Evolutionary conservation across 2,113 vertebrate species (phyloP).

Genomic region (Willisornis vidua): DNA sequence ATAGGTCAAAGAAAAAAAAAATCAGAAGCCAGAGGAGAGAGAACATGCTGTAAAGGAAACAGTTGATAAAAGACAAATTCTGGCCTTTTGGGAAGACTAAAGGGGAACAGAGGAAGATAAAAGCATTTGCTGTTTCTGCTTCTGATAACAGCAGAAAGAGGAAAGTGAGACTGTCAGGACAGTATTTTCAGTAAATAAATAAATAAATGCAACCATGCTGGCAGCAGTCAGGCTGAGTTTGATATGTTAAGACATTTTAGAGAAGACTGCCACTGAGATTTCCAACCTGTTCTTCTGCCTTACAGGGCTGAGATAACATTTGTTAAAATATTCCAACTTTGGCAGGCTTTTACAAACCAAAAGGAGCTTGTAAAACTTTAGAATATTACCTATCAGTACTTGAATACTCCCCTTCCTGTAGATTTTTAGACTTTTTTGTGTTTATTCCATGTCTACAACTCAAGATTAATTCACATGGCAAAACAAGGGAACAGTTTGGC

Average conservation of each 20-base stretch:
- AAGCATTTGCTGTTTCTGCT: background rate
- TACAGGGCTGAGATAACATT: background rate
- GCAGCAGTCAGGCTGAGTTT: background rate
- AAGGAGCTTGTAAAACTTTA: background rate
- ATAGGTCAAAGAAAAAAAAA: background rate
- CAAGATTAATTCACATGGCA: background rate
- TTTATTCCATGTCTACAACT: background rate
- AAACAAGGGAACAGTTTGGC: background rate
- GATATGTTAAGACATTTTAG: background rate
- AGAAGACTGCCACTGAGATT: background rate
- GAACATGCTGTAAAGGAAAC: background rate
- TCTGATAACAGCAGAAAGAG: background rate
- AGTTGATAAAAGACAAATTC: background rate
- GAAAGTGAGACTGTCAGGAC: background rate
- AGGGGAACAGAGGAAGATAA: background rate
- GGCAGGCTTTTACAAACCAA: background rate
- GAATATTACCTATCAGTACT: background rate
- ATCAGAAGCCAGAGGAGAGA: background rate
- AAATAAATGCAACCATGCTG: background rate
- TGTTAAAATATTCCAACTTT: background rate
- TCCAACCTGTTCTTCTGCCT: background rate
- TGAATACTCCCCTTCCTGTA: background rate
- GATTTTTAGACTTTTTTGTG: background rate
- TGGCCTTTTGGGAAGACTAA: background rate
- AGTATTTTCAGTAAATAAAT: background rate